A percentile compares a stretch with the other conserved stretches of the same genome.
Evolutionary conservation across 1,140 invertebrate species (phyloP).

Genomic region (Nasonia vitripennis): DNA sequence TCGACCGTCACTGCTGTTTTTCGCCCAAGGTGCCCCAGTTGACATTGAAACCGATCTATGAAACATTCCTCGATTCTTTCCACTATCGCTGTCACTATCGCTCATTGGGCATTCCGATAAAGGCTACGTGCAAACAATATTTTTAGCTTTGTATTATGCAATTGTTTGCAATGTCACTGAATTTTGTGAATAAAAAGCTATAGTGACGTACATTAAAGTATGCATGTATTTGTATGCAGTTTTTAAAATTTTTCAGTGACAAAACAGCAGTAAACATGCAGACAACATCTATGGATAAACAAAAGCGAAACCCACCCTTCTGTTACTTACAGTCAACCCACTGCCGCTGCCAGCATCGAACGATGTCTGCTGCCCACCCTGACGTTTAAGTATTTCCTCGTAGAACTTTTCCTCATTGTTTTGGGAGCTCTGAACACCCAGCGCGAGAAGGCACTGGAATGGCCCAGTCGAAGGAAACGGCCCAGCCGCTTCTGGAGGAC

Average conservation of each 20-base stretch:
- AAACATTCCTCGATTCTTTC: constrained; percentile 77
- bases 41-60: constrained; percentile 83
- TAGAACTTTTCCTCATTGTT: constrained; percentile 77
- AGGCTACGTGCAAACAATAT: constrained; percentile 68
- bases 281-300: constrained; percentile 28
- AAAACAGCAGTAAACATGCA: neutral
- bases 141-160: neutral
- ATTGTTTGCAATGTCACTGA: too few species aligned
- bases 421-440: constrained; percentile 78
- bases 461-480: constrained; percentile 80
- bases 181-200: too few species aligned
- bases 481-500: constrained; percentile 75
- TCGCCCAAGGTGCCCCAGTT: constrained; percentile 78
- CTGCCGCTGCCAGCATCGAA: constrained; percentile 60
- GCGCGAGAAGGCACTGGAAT: constrained; percentile 85
- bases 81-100: constrained; percentile 76
- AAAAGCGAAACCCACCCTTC: constrained; percentile 67
- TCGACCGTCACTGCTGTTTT: constrained; percentile 77
- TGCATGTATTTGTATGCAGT: neutral
- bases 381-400: constrained; percentile 74
- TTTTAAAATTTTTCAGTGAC: constrained; percentile 32
- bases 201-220: too few species aligned
- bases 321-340: constrained; percentile 60
- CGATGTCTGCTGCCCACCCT: constrained; percentile 65
- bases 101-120: constrained; percentile 77